These are phyloP conservation scores for Ciconia boyciana DNA, from an alignment of 2,113 vertebrate species.

Conservation along the genomic window DNA sequence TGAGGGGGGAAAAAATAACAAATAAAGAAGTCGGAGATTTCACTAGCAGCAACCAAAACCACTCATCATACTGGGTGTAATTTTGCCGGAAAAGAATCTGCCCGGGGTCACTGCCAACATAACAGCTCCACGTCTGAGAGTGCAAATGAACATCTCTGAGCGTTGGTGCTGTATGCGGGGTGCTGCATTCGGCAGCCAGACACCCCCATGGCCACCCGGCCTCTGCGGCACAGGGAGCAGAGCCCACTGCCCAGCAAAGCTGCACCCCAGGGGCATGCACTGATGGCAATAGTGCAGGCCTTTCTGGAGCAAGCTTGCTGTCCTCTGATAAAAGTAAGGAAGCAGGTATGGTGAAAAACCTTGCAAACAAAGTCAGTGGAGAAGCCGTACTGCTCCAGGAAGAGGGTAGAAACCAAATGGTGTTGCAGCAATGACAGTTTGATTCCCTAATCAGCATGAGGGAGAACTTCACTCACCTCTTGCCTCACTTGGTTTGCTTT, in stretches of 20 bases:
- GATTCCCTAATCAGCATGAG: neutral
- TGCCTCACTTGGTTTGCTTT: neutral
- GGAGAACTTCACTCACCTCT: neutral
- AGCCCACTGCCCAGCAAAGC: neutral
- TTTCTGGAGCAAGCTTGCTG: neutral
- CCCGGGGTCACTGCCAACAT: neutral
- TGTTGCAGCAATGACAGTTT: neutral
- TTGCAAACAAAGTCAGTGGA: neutral
- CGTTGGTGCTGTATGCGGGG: fast-evolving
- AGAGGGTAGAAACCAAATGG: neutral
- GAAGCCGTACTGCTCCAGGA: neutral
- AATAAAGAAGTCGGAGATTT: neutral
- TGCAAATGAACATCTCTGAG: neutral
- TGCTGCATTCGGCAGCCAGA: fast-evolving
- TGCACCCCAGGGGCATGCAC: neutral
- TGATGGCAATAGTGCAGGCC: neutral
- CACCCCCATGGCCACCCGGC: neutral
- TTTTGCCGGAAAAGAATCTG: neutral
- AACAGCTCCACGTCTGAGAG: neutral
- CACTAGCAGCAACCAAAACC: neutral
- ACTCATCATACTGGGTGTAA: neutral
- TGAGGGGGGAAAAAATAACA: neutral
- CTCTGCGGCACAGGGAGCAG: neutral
- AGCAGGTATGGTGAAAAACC: neutral
- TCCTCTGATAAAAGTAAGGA: neutral